Evolutionary conservation across 1,140 invertebrate species (phyloP).

Genomic region (Chymomyza costata): DNA sequence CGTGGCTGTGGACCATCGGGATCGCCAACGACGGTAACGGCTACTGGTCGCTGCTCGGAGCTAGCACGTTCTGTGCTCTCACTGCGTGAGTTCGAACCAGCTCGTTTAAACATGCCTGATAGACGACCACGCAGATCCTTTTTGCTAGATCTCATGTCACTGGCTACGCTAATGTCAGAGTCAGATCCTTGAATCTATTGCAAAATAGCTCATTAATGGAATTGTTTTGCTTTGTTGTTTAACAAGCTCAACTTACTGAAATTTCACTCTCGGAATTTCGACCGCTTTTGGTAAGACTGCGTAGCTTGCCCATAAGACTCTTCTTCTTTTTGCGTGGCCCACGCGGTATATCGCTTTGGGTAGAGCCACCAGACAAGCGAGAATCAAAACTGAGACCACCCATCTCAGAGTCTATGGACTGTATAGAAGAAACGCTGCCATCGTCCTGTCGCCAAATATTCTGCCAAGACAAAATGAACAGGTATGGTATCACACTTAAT

Average conservation of each 20-base stretch:
- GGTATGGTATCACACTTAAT: background rate
- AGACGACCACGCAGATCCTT: slow-evolving; percentile 87
- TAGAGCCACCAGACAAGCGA: slow-evolving; percentile 87
- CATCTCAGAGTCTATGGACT: slow-evolving; percentile 82
- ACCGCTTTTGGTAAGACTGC: slow-evolving; percentile 88
- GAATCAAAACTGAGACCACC: slow-evolving; percentile 76
- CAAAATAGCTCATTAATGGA: background rate
- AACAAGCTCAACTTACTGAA: slow-evolving; percentile 47
- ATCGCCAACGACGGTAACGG: slow-evolving; percentile 66
- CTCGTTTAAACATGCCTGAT: slow-evolving; percentile 87
- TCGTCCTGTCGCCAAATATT: slow-evolving; percentile 85
- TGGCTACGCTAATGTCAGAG: slow-evolving; percentile 83
- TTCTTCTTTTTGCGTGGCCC: slow-evolving; percentile 88
- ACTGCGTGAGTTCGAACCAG: slow-evolving; percentile 66
- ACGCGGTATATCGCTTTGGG: slow-evolving; percentile 86
- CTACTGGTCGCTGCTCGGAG: slow-evolving; percentile 59
- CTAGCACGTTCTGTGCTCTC: slow-evolving; percentile 61
- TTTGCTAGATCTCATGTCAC: slow-evolving; percentile 80
- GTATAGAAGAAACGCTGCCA: slow-evolving; percentile 86
- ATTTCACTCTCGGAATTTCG: slow-evolving; percentile 75
- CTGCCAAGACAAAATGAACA: slow-evolving; percentile 40
- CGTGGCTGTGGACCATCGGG: slow-evolving; percentile 61
- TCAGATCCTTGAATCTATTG: slow-evolving; percentile 81
- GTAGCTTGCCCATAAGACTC: slow-evolving; percentile 88
- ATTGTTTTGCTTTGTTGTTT: too few relatives aligned